These are phyloP conservation scores for Andrena chrysosceles DNA, from an alignment of 2,888 invertebrate genomes.

Conservation along the genomic window DNA sequence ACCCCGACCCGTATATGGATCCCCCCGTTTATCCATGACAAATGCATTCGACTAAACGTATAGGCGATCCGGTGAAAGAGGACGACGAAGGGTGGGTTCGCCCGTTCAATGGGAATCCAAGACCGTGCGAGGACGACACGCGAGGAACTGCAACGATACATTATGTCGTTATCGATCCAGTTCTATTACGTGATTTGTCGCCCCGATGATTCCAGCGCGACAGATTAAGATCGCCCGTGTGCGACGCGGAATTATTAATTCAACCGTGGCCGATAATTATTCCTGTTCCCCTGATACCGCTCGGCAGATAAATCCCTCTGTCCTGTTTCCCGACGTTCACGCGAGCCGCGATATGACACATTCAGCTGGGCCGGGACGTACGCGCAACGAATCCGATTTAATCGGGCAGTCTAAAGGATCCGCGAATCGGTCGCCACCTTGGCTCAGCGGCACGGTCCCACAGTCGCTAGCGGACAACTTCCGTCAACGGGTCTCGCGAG, in stretches of 20 bases:
- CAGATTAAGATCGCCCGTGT: constrained; percentile 30
- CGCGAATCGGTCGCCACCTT: not conserved
- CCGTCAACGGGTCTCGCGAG: not conserved
- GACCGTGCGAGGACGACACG: constrained; percentile 13
- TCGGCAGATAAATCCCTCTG: constrained; percentile 3
- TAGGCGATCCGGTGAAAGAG: constrained; percentile 16
- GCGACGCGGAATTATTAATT: constrained; percentile 39
- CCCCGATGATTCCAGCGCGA: constrained; percentile 7
- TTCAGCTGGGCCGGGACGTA: not conserved
- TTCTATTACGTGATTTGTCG: constrained; percentile 30
- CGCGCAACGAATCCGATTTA: constrained; percentile 23
- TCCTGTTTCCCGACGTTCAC: not conserved
- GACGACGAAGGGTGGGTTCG: constrained; percentile 27
- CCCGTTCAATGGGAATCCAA: constrained; percentile 27
- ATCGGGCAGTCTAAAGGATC: not conserved
- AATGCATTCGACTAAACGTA: constrained; percentile 16
- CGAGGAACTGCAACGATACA: constrained; percentile 16
- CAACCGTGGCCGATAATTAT: constrained; percentile 28
- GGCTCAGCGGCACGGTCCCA: too few relatives aligned
- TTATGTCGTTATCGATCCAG: constrained; percentile 6
- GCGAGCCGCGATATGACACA: not conserved
- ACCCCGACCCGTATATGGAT: not conserved
- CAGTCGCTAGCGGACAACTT: not conserved
- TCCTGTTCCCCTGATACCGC: constrained; percentile 15
- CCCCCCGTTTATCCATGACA: constrained; percentile 33